These are phyloP conservation scores for Belgica antarctica DNA, from an alignment of 2,888 invertebrate species.

Conservation along the genomic window DNA sequence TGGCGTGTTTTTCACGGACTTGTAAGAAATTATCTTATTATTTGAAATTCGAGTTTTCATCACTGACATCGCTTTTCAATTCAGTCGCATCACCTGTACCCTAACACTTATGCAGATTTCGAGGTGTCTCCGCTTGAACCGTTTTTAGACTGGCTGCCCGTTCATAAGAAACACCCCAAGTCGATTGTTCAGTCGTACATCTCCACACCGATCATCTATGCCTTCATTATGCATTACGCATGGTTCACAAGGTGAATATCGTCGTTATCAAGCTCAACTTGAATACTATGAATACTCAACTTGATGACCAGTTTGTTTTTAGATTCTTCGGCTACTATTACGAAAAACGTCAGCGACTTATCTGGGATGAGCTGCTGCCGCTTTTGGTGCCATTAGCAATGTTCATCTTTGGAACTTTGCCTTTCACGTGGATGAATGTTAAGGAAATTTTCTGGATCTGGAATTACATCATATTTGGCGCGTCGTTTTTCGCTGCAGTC, in stretches of 20 bases:
- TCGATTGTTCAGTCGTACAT: no score
- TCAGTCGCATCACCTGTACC: conserved; percentile 71
- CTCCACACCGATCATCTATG: background rate
- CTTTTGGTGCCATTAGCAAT: conserved; percentile 53
- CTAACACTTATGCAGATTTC: conserved; percentile 73
- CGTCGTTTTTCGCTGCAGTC: conserved; percentile 62
- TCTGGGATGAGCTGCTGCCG: conserved; percentile 50
- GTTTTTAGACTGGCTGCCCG: conserved; percentile 64
- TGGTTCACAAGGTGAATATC: background rate
- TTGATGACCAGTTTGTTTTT: no score
- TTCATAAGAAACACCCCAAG: conserved; percentile 46
- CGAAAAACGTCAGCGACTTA: background rate
- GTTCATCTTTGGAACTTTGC: conserved; percentile 51
- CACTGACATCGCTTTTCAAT: conserved; percentile 64
- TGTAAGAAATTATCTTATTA: conserved; percentile 1
- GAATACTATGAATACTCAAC: no score
- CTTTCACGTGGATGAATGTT: conserved; percentile 45
- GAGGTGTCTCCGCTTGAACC: conserved; percentile 71
- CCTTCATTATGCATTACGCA: background rate
- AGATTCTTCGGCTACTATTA: background rate
- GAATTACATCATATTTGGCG: conserved; percentile 59
- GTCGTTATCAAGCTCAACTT: no score
- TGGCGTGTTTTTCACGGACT: conserved; percentile 74
- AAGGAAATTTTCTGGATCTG: conserved; percentile 53
- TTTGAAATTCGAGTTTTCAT: conserved; percentile 45